These are phyloP conservation scores for Sphinx pinastri DNA, from an alignment of 2,888 invertebrate genomes.

Conservation along the genomic window DNA sequence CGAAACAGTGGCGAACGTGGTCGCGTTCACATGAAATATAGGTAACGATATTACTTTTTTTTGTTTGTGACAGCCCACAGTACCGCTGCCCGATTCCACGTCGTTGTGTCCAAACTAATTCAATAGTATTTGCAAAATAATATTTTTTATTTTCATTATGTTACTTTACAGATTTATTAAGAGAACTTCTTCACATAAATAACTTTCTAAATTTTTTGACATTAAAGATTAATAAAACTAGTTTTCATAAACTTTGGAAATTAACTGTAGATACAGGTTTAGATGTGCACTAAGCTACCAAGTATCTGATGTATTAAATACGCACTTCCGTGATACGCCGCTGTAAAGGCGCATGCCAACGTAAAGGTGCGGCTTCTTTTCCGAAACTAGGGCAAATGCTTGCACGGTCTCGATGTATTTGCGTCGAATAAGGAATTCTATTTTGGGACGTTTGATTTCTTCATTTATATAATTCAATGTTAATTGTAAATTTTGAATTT, in stretches of 20 bases:
- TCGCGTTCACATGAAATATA: no score
- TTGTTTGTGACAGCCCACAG: no score
- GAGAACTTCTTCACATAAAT: background rate
- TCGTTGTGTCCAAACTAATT: no score
- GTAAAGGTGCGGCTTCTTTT: slow-evolving; percentile 22
- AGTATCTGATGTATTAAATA: background rate
- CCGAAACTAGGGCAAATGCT: slow-evolving; percentile 22
- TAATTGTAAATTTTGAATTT: no score
- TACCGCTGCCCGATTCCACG: no score
- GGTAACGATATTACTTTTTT: no score
- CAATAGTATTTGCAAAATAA: no score
- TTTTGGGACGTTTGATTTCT: background rate
- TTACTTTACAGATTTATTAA: background rate
- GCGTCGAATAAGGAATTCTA: slow-evolving; percentile 17
- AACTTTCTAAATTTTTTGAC: no score
- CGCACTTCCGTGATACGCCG: slow-evolving; percentile 7
- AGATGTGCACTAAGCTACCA: background rate
- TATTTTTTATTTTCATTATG: background rate
- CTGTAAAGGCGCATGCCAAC: slow-evolving; percentile 7
- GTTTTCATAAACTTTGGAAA: background rate
- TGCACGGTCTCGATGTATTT: slow-evolving; percentile 15
- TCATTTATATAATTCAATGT: background rate
- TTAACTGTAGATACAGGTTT: background rate
- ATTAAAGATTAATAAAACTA: background rate
- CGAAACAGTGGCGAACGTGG: no score